Conservation (phyloP, 1,140 invertebrate species). For the Tetramorium parvispinum region DNA sequence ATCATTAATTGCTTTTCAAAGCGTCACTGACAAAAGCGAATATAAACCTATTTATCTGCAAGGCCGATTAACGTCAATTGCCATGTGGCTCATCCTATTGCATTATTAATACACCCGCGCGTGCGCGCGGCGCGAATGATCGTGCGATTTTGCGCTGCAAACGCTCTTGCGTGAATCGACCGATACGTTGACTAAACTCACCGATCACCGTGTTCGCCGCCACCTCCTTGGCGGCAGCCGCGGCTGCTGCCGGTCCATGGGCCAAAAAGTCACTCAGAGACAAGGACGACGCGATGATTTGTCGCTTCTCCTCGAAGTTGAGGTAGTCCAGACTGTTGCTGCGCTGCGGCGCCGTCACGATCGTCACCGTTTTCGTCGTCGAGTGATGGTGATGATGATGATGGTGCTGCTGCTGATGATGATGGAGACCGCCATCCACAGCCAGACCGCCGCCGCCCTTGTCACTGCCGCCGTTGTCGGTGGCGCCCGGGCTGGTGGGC, state of each 20-base stretch:
- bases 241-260: slow-evolving; percentile 88
- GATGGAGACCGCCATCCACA: slow-evolving; percentile 68
- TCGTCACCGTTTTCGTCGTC: slow-evolving; percentile 87
- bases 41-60: background rate
- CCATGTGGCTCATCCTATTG: background rate
- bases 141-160: background rate
- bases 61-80: background rate
- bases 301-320: slow-evolving; percentile 95
- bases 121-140: background rate
- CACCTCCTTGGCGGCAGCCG: slow-evolving; percentile 87
- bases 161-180: background rate
- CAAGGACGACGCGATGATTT: slow-evolving; percentile 94
- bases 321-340: slow-evolving; percentile 95
- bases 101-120: slow-evolving; percentile 3
- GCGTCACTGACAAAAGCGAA: background rate
- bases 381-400: slow-evolving; percentile 83
- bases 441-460: slow-evolving; percentile 56
- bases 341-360: slow-evolving; percentile 88
- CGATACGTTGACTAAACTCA: slow-evolving; percentile 72
- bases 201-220: slow-evolving; percentile 86
- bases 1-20: background rate
- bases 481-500: slow-evolving; percentile 75
- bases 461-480: slow-evolving; percentile 74
- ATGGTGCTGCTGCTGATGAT: slow-evolving; percentile 74
- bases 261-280: slow-evolving; percentile 94